phyloP scores from a whole-genome alignment of 2,797 vertebrate genomes.

The Parauchenoglanis punctatus region DNA sequence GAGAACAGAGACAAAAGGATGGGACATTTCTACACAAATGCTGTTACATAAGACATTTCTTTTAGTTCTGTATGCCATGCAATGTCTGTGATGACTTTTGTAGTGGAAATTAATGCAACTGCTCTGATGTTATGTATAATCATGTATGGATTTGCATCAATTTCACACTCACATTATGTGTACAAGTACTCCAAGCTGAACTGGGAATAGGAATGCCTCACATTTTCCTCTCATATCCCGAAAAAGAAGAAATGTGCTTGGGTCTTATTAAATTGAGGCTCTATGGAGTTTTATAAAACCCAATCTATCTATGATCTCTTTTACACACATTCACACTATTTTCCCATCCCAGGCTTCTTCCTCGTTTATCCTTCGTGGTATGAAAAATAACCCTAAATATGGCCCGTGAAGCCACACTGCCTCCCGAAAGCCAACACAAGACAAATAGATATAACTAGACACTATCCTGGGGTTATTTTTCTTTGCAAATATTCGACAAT shows the following conservation, averaged over 20 bases:
- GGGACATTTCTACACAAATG: slow-evolving; percentile 23
- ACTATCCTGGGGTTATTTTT: slow-evolving; percentile 83
- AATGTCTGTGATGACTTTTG: slow-evolving; percentile 24
- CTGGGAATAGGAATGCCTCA: background rate
- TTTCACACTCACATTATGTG: slow-evolving; percentile 40
- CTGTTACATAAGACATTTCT: slow-evolving; percentile 33
- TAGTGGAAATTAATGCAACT: slow-evolving; percentile 34
- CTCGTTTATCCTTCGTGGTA: slow-evolving; percentile 68
- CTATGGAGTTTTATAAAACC: slow-evolving; percentile 28
- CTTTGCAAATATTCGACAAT: slow-evolving; percentile 85
- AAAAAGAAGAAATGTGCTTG: slow-evolving; percentile 27
- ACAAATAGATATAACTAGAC: slow-evolving; percentile 78
- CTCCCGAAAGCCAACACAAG: slow-evolving; percentile 76
- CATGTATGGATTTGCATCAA: slow-evolving; percentile 34
- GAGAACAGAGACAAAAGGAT: slow-evolving; percentile 37
- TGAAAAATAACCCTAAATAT: slow-evolving; percentile 76
- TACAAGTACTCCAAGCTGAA: slow-evolving; percentile 2
- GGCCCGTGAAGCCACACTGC: slow-evolving; percentile 71
- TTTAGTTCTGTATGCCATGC: slow-evolving; percentile 31
- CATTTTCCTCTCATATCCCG: slow-evolving; percentile 19
- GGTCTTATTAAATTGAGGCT: slow-evolving; percentile 28
- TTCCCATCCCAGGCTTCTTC: slow-evolving; percentile 58
- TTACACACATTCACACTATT: slow-evolving; percentile 37
- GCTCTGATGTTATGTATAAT: slow-evolving; percentile 18
- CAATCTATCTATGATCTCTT: slow-evolving; percentile 17